phyloP scores from a whole-genome alignment of 2,888 invertebrate species.

The Cryptus viduatorius region DNA sequence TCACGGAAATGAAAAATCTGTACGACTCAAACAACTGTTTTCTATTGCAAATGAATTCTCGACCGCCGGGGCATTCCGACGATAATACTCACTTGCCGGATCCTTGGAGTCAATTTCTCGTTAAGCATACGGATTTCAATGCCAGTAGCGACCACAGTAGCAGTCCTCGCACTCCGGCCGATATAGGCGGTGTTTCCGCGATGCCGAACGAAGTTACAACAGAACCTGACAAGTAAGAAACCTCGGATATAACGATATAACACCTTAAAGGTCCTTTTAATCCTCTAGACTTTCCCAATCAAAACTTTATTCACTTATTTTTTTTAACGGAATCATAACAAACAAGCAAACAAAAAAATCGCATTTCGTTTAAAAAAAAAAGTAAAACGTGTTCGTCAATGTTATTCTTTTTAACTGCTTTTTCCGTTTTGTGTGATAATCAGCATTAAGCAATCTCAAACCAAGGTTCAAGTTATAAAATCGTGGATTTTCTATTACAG shows the following conservation, averaged over 20 bases:
- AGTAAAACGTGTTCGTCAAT: no score
- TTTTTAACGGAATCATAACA: no score
- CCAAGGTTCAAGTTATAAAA: background rate
- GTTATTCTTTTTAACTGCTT: no score
- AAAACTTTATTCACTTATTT: no score
- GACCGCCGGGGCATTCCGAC: slow-evolving; percentile 86
- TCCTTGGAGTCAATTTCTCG: slow-evolving; percentile 94
- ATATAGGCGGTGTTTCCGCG: slow-evolving; percentile 85
- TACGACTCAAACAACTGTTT: slow-evolving; percentile 96
- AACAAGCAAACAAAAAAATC: no score
- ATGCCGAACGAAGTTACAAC: slow-evolving; percentile 84
- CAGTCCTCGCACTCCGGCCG: slow-evolving; percentile 87
- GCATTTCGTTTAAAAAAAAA: no score
- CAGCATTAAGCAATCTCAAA: no score
- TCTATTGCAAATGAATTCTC: slow-evolving; percentile 95
- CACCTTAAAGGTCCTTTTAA: no score
- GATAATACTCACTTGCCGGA: slow-evolving; percentile 89
- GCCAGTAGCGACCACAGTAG: slow-evolving; percentile 86
- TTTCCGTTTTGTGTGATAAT: no score
- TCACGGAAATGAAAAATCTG: slow-evolving; percentile 93
- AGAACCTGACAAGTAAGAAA: slow-evolving; percentile 80
- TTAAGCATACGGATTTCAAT: slow-evolving; percentile 85
- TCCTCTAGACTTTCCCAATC: no score
- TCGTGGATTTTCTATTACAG: slow-evolving; percentile 66
- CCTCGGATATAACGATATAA: no score